Evolutionary conservation across 2,888 invertebrate genomes (phyloP), one percentile per base, ranked within the genome.

Genomic region (Cryptocephalus moraei): DNA sequence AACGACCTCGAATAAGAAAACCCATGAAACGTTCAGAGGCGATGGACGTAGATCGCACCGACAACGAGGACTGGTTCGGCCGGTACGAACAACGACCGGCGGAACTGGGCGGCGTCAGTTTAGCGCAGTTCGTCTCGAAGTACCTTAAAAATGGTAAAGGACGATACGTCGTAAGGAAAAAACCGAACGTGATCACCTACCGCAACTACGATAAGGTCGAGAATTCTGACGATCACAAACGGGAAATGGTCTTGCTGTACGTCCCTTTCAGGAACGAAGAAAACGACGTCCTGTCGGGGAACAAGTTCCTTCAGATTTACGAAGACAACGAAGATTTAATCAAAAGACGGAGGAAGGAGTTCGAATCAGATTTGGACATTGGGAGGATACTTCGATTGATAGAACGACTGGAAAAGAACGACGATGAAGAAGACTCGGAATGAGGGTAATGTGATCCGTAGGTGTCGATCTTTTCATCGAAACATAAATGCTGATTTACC

Each of bases 1-100:
- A 72, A 51, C 58, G 71, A 44, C 64, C 61, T 38, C 52, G 65
- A 48, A 60, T 61, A 46, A 57, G 50, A 53, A 67, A 57, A 60
- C 64, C 57, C 52, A 53, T 54, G 42, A 61, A 57, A 57, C 62
- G 62, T 61, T 58, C 58, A 56, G 60, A 58, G 48, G 2, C 4
- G 36, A 12, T 4, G 4, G n/a, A 2, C 36, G 12, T 12, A n/a
- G 36, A 36, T 12, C 3, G 6, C 36, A 11, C 6, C 6, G 2
- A 6, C 3, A n/a, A 36, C 2, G 36, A 36, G 2, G 12, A 36
- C 36, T 36, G 36, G 36, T 36, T 36, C 12, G 36, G 6, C 6
- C 2, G 6, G 12, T 36, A 36, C 12, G 36, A 36, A 6, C 2
- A 36, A 36, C 2, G 36, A 36, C 36, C 36, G 2, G 36, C 2